Evolutionary conservation across 2,888 invertebrate species (phyloP).

Genomic region (Iselma pallidipennis): DNA sequence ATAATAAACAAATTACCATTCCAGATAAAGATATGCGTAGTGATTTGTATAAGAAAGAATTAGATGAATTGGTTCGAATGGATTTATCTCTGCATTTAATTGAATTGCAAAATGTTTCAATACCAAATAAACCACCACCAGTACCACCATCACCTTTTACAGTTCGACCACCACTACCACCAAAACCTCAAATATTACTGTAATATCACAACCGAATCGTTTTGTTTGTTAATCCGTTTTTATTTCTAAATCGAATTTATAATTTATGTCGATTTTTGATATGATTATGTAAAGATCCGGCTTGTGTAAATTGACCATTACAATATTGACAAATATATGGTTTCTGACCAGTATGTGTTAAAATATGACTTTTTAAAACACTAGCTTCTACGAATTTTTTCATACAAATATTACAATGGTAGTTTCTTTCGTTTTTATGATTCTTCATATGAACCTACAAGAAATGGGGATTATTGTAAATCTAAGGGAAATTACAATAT

Average conservation of each 20-base stretch:
- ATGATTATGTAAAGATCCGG: constrained; percentile 29
- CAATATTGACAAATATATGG: constrained; percentile 47
- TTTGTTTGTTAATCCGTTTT: neutral
- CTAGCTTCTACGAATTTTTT: constrained; percentile 48
- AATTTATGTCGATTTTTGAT: constrained; percentile 18
- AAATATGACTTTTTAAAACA: constrained; percentile 46
- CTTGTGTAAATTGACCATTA: constrained; percentile 43
- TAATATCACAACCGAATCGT: neutral
- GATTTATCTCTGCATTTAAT: constrained; percentile 49
- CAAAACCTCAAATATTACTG: constrained; percentile 29
- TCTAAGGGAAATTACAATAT: too few species aligned
- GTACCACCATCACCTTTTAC: constrained; percentile 37
- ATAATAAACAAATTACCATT: neutral
- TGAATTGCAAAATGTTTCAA: constrained; percentile 48
- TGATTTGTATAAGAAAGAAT: constrained; percentile 44
- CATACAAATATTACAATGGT: constrained; percentile 48
- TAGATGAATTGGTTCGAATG: constrained; percentile 48
- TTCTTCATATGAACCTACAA: constrained; percentile 49
- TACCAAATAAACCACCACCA: constrained; percentile 49
- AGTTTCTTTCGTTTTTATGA: constrained; percentile 44
- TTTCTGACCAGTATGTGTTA: constrained; percentile 48
- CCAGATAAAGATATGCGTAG: constrained; percentile 40
- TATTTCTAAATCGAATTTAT: neutral
- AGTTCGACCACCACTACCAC: constrained; percentile 37
- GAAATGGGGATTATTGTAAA: too few species aligned